A percentile compares a stretch with the other conserved stretches of the same genome.
Evolutionary conservation across 2,113 vertebrate genomes (phyloP).

Genomic region (Eptatretus burgeri): DNA sequence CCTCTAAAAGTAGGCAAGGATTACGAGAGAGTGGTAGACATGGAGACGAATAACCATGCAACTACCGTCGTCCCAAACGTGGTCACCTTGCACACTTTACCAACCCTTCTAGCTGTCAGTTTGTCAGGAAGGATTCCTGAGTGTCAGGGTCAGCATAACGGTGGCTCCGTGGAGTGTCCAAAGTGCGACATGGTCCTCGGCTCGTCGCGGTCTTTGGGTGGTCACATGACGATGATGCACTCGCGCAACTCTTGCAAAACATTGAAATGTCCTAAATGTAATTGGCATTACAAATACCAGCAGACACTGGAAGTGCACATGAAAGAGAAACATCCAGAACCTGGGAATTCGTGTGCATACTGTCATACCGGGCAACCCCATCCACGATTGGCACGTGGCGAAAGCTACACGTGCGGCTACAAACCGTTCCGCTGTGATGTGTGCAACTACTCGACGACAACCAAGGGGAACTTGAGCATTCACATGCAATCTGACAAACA

Average conservation of each 20-base stretch:
- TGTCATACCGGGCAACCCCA: constrained; percentile 86
- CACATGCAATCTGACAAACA: constrained; percentile 99
- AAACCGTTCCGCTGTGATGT: constrained; percentile 98
- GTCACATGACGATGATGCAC: constrained; percentile 99
- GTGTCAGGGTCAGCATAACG: constrained; percentile 5
- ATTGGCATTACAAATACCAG: constrained; percentile 99
- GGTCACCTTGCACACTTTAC: too few species aligned
- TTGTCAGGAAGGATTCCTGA: not conserved
- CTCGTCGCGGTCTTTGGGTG: constrained; percentile 77
- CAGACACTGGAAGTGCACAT: constrained; percentile 98
- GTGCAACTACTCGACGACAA: constrained; percentile 98
- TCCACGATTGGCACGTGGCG: constrained; percentile 70
- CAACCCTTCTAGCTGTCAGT: too few species aligned
- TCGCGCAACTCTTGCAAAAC: constrained; percentile 98
- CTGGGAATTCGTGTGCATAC: constrained; percentile 58
- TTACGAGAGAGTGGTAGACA: too few species aligned
- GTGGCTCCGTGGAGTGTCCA: constrained; percentile 44
- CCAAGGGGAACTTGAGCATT: constrained; percentile 98
- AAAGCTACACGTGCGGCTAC: constrained; percentile 97
- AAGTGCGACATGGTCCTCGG: constrained; percentile 90
- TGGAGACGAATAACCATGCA: too few species aligned
- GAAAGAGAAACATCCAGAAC: constrained; percentile 98
- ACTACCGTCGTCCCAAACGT: too few species aligned
- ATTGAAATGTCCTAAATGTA: constrained; percentile 98
- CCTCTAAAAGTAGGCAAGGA: too few species aligned